Conservation (phyloP, 2,113 vertebrate species). For the Prunella himalayana region DNA sequence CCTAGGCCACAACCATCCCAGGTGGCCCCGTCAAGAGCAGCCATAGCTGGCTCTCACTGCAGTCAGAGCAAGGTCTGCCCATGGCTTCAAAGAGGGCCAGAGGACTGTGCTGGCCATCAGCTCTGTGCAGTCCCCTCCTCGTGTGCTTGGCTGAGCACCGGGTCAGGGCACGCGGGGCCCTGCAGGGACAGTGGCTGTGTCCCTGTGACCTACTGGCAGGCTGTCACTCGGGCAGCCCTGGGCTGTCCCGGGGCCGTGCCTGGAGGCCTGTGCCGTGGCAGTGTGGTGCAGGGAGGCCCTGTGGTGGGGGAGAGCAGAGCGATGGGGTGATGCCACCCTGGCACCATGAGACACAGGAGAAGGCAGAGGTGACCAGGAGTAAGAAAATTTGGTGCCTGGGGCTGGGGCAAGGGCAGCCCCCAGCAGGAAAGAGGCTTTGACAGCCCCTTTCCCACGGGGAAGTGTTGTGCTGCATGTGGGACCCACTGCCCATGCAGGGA, state of each 20-base stretch:
- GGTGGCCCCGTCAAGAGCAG: rapidly evolving
- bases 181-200: background rate
- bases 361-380: background rate
- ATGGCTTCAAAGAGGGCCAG: rapidly evolving
- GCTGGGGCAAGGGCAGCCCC: background rate
- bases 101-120: background rate
- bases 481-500: background rate
- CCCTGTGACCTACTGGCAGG: background rate
- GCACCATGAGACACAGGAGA: rapidly evolving
- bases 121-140: background rate
- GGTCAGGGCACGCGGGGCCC: rapidly evolving
- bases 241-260: rapidly evolving
- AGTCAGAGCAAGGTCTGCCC: rapidly evolving
- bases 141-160: rapidly evolving
- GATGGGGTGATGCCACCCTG: background rate
- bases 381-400: background rate
- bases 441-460: background rate
- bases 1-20: rapidly evolving
- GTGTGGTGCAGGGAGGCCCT: too few species aligned
- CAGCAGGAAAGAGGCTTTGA: background rate
- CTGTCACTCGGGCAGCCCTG: background rate
- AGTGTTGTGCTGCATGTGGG: background rate
- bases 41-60: rapidly evolving
- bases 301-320: background rate
- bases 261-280: rapidly evolving